These are phyloP conservation scores for Leistus spinibarbis DNA, from an alignment of 2,888 invertebrate genomes.

Conservation along the genomic window DNA sequence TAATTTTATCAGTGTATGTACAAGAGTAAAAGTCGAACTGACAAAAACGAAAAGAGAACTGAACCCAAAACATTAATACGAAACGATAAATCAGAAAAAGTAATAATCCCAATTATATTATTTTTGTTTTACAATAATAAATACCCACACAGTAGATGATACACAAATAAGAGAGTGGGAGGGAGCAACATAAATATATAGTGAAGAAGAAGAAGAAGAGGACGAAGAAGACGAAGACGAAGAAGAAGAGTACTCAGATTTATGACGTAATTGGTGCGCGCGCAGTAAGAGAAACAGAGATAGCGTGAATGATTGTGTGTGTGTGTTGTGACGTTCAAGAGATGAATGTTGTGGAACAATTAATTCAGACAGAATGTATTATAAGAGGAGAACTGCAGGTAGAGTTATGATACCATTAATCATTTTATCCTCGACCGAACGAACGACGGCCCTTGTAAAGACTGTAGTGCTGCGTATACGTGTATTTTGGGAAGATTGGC, in stretches of 20 bases:
- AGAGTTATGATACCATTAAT: slow-evolving; percentile 30
- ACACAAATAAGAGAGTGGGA: background rate
- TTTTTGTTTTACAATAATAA: slow-evolving; percentile 45
- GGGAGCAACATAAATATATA: background rate
- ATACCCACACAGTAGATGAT: slow-evolving; percentile 19
- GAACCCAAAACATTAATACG: slow-evolving; percentile 43
- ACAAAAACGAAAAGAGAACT: background rate
- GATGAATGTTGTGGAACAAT: slow-evolving; percentile 54
- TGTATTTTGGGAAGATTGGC: too few species aligned
- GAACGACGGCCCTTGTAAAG: too few species aligned
- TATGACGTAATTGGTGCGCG: slow-evolving; percentile 20
- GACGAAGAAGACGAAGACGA: background rate
- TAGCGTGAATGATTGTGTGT: background rate
- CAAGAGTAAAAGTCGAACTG: background rate
- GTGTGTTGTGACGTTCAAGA: slow-evolving; percentile 40
- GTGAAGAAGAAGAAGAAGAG: background rate
- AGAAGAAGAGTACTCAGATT: slow-evolving; percentile 9
- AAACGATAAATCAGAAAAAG: slow-evolving; percentile 50
- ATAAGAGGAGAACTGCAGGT: slow-evolving; percentile 39
- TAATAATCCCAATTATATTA: slow-evolving; percentile 50
- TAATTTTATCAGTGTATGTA: background rate
- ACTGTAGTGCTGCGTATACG: too few species aligned
- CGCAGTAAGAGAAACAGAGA: background rate
- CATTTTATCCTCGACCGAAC: slow-evolving; percentile 21
- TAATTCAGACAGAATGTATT: slow-evolving; percentile 54